phyloP scores from a whole-genome alignment of 2,113 vertebrate genomes.

The Mormyrus iriodes region DNA sequence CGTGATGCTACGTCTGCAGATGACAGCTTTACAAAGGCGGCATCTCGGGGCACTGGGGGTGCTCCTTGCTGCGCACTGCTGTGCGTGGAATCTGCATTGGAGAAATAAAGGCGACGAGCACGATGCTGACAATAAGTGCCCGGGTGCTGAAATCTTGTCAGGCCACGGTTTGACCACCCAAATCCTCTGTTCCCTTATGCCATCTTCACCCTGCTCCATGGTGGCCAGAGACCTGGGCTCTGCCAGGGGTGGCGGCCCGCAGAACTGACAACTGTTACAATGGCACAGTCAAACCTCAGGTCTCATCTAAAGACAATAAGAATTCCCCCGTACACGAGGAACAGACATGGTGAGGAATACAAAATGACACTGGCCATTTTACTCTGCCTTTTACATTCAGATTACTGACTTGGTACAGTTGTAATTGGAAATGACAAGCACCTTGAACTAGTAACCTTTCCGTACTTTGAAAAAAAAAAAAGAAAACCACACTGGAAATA shows the following conservation, averaged over 20 bases:
- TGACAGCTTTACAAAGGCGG: conserved; percentile 66
- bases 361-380: conserved; percentile 53
- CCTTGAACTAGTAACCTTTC: not conserved
- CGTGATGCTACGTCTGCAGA: conserved; percentile 53
- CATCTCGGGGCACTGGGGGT: conserved; percentile 48
- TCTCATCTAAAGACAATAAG: conserved; percentile 53
- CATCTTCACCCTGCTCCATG: conserved; percentile 9
- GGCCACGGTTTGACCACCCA: conserved; percentile 62
- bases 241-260: conserved; percentile 45
- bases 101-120: conserved; percentile 59
- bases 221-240: conserved; percentile 37
- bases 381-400: conserved; percentile 56
- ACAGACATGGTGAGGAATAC: conserved; percentile 56
- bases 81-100: conserved; percentile 65
- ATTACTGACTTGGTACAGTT: conserved; percentile 21
- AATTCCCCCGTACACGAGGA: conserved; percentile 32
- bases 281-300: conserved; percentile 49
- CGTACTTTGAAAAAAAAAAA: conserved; percentile 2
- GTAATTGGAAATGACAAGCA: conserved; percentile 24
- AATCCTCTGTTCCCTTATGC: conserved; percentile 39
- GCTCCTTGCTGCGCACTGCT: conserved; percentile 54
- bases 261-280: conserved; percentile 58
- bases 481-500: conserved; percentile 2
- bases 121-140: conserved; percentile 55
- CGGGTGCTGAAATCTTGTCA: conserved; percentile 54